Percentiles rank a stretch among this genome's conserved stretches.
phyloP scores from a whole-genome alignment of 1,140 invertebrate genomes.

The Heliothis subflexa region DNA sequence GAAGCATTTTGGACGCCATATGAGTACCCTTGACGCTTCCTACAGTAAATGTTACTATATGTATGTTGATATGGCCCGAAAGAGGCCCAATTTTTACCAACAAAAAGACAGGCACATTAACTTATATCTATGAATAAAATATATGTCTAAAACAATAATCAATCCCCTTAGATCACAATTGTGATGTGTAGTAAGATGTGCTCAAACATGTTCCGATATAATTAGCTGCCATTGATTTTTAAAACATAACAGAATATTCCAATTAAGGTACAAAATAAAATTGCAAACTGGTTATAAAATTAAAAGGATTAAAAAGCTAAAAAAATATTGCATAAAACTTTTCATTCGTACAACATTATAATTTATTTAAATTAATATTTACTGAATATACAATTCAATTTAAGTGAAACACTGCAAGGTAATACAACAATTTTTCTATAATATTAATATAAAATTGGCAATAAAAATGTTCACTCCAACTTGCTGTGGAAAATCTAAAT shows the following conservation, averaged over 20 bases:
- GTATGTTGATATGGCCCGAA: constrained; percentile 20
- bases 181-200: constrained; percentile 70
- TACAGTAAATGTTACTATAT: constrained; percentile 48
- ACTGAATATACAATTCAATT: constrained; percentile 75
- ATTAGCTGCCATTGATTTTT: constrained; percentile 51
- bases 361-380: constrained; percentile 75
- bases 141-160: constrained; percentile 68
- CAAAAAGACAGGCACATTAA: constrained; percentile 75
- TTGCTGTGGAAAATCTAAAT: constrained; percentile 61
- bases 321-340: constrained; percentile 73
- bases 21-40: constrained; percentile 50
- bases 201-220: constrained; percentile 33
- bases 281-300: constrained; percentile 51
- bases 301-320: constrained; percentile 67
- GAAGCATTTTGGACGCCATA: constrained; percentile 64
- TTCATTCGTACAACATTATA: constrained; percentile 67
- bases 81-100: constrained; percentile 23
- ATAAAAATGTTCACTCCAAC: constrained; percentile 51
- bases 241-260: constrained; percentile 44
- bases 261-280: constrained; percentile 35
- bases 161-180: constrained; percentile 72
- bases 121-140: constrained; percentile 76
- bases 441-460: constrained; percentile 64
- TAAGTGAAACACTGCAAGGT: constrained; percentile 55
- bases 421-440: constrained; percentile 58